These are phyloP conservation scores for Sandelia bainsii DNA, from an alignment of 2,797 vertebrate species.

Conservation along the genomic window DNA sequence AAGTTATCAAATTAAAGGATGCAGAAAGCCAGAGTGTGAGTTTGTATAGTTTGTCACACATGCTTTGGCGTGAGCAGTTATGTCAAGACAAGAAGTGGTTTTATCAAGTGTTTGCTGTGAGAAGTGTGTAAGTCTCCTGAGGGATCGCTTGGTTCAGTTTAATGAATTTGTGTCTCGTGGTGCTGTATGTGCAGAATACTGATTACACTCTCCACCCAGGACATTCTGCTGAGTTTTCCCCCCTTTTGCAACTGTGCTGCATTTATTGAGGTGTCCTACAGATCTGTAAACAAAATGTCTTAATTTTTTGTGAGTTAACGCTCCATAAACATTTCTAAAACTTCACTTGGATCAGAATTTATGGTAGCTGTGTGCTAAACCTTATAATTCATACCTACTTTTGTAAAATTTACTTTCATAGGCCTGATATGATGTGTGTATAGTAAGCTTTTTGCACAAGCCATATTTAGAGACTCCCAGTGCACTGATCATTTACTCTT, in stretches of 20 bases:
- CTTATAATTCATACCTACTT: neutral
- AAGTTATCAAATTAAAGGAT: constrained; percentile 13
- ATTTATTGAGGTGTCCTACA: constrained; percentile 12
- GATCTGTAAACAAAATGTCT: constrained; percentile 26
- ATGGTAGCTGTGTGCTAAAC: neutral
- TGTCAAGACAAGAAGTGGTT: constrained; percentile 14
- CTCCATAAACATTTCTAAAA: constrained; percentile 3
- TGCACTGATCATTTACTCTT: neutral
- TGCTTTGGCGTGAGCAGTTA: constrained; percentile 12
- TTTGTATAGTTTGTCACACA: neutral
- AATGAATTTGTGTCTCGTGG: constrained; percentile 27
- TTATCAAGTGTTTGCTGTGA: constrained; percentile 13
- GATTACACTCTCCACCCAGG: constrained; percentile 20
- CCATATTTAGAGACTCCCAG: neutral
- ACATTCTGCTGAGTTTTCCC: constrained; percentile 4
- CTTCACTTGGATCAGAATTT: neutral
- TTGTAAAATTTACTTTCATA: neutral
- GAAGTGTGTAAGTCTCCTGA: constrained; percentile 10
- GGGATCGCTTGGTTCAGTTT: constrained; percentile 29
- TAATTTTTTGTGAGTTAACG: constrained; percentile 9
- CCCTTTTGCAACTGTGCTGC: constrained; percentile 20
- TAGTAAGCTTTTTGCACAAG: neutral
- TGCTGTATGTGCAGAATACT: constrained; percentile 14
- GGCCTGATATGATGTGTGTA: neutral
- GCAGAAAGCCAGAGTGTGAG: neutral